Conservation (phyloP, 2,888 invertebrate species). For the Bembecia ichneumoniformis region DNA sequence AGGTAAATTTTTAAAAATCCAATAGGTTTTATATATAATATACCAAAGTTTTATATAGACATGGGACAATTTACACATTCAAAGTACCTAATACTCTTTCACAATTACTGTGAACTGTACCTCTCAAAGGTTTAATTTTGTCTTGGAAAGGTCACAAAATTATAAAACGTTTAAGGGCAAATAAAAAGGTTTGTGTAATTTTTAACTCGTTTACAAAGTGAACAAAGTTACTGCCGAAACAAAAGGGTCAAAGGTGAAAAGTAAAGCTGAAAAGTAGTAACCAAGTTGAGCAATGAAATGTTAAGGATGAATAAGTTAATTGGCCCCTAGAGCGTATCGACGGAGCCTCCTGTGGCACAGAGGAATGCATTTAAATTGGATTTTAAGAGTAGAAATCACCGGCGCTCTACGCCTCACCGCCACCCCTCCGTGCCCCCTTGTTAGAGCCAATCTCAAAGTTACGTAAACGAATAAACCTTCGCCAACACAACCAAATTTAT, state of each 20-base stretch:
- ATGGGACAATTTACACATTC: too few species aligned
- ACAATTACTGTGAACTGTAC: too few species aligned
- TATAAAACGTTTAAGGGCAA: too few species aligned
- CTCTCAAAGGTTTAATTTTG: too few species aligned
- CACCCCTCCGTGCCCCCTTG: constrained; percentile 56
- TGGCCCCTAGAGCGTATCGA: constrained; percentile 67
- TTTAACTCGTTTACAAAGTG: not conserved
- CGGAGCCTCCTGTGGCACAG: constrained; percentile 65
- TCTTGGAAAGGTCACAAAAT: too few species aligned
- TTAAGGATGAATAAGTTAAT: constrained; percentile 73
- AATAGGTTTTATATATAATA: too few species aligned
- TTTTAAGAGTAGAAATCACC: constrained; percentile 73
- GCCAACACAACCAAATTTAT: constrained; percentile 49
- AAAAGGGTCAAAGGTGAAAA: constrained; percentile 17
- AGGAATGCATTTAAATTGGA: constrained; percentile 74
- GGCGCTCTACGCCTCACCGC: constrained; percentile 32
- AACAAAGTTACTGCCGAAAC: not conserved
- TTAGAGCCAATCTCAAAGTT: constrained; percentile 70
- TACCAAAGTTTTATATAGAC: too few species aligned
- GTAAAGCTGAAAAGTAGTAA: constrained; percentile 39
- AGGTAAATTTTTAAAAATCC: too few species aligned
- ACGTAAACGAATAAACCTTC: constrained; percentile 69
- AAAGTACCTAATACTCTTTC: too few species aligned
- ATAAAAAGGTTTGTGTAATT: too few species aligned
- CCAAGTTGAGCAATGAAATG: constrained; percentile 68